Evolutionary conservation across 1,140 invertebrate genomes (phyloP).

Genomic region (Teleogryllus occipitalis): DNA sequence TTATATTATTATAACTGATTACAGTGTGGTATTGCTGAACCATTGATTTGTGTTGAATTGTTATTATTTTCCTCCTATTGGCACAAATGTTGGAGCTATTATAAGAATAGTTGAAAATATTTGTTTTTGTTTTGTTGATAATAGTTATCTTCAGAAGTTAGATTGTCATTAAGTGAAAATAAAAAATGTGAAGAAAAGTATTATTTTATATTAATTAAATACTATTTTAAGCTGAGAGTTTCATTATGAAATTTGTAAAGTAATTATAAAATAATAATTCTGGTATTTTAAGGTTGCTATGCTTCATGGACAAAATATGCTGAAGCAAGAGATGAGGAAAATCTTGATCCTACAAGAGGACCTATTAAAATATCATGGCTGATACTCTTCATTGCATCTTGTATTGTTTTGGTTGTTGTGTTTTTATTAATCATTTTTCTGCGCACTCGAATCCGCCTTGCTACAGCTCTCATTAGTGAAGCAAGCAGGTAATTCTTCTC

Average conservation of each 20-base stretch:
- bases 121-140: no score
- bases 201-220: no score
- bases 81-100: no score
- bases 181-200: no score
- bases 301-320: constrained; percentile 8
- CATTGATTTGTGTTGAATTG: no score
- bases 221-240: no score
- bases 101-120: no score
- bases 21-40: no score
- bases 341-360: background rate
- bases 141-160: no score
- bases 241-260: background rate
- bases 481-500: constrained; percentile 55
- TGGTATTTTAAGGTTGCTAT: background rate
- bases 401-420: constrained; percentile 55
- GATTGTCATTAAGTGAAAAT: no score
- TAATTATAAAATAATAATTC: background rate
- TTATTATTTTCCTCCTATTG: no score
- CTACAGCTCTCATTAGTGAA: constrained; percentile 84
- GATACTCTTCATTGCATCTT: constrained; percentile 54
- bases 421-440: constrained; percentile 76
- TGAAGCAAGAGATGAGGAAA: background rate
- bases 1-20: no score
- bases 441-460: constrained; percentile 73
- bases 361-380: constrained; percentile 58